Evolutionary conservation across 1,140 invertebrate species (phyloP), one percentile per base, ranked within the genome.

Genomic region (Drosophila tropicalis): DNA sequence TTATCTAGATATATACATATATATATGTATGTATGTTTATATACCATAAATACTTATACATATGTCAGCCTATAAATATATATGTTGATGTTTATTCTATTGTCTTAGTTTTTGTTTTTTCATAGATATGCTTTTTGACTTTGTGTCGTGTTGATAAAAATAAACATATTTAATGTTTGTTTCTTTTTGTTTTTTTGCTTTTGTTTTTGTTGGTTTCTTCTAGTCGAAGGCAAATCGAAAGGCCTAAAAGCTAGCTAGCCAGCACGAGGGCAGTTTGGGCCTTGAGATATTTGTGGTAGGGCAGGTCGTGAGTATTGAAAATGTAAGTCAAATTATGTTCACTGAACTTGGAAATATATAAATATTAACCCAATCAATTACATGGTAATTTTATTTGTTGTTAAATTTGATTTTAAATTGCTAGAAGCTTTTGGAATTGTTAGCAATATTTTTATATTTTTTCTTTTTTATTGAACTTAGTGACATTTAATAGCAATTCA

Each of bases 121-220:
- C n/a, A 10, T 34, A 17, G 7, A 34, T 34, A 17, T 58, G 5
- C 58, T 54, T 41, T 76, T 55, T 58, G 58, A 41, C 40, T 51
- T 47, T 76, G 7, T 76, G 75, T 68, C 71, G 61, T 60, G 71
- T 62, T 75, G 72, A 76, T 65, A 36, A 76, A 76, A 75, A 75
- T 74, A 63, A 75, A 58, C 72, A 68, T 75, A 60, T 60, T 19
- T 54, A 34, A 40, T 40, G 22, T 65, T 66, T 34, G 29, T 12
- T 58, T 17, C n/a, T 54, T 63, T 25, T n/a, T 29, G 29, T 29
- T 29, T 29, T 29, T 29, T 29, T 1, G 22, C 3, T 39, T 61
- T 19, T 39, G 62, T 56, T 60, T 57, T 74, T 68, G 72, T 62
- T 62, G 19, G 12, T 32, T 56, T 56, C 44, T 51, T 51, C 36